Percentiles rank a stretch among this genome's conserved stretches.
Conservation (phyloP, 2,888 invertebrate genomes). For the Marasmarcha lunaedactyla region DNA sequence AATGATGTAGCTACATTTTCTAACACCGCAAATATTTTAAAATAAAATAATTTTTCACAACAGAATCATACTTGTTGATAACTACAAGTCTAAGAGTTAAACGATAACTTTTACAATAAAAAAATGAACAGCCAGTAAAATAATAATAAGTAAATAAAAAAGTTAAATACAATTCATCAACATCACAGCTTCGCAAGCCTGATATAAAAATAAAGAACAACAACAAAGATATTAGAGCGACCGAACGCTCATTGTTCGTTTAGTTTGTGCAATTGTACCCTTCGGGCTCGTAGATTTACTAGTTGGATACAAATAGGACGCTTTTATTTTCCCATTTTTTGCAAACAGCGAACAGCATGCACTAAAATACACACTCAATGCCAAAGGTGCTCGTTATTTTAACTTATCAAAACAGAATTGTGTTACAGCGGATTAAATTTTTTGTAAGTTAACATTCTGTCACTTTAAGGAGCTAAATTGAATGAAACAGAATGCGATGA, state of each 20-base stretch:
- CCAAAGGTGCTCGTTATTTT: neutral
- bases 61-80: no score
- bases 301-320: neutral
- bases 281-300: neutral
- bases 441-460: neutral
- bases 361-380: neutral
- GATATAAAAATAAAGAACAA: conserved; percentile 1
- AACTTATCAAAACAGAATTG: conserved; percentile 1
- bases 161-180: no score
- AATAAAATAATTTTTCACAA: no score
- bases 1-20: no score
- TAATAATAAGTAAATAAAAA: no score
- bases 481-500: neutral
- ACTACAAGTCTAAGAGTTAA: no score
- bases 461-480: neutral
- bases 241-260: neutral
- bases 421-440: neutral
- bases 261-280: neutral
- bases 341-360: neutral
- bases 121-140: no score
- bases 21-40: no score
- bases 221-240: neutral
- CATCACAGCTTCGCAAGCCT: neutral
- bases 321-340: neutral
- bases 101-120: no score